These are phyloP conservation scores for Stegophylla sp. DNA, from an alignment of 2,888 invertebrate genomes.

Conservation along the genomic window DNA sequence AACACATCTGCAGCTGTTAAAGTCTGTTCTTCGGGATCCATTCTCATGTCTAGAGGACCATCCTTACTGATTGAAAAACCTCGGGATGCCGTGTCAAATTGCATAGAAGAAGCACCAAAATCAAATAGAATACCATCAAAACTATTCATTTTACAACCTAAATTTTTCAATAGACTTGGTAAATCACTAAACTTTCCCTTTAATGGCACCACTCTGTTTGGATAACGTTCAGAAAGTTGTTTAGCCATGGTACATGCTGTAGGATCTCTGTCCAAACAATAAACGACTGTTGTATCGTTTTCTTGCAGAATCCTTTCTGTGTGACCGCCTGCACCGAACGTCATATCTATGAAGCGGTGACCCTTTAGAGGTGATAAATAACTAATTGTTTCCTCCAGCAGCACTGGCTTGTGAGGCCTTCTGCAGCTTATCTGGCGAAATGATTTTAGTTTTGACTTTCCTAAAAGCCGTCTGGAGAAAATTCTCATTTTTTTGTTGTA, in stretches of 20 bases:
- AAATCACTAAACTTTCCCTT: slow-evolving; percentile 89
- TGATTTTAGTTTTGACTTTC: slow-evolving; percentile 28
- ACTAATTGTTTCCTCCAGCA: slow-evolving; percentile 75
- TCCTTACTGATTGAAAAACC: slow-evolving; percentile 87
- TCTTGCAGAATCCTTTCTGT: slow-evolving; percentile 75
- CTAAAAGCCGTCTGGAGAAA: slow-evolving; percentile 12
- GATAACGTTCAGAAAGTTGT: slow-evolving; percentile 72
- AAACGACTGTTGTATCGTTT: slow-evolving; percentile 72
- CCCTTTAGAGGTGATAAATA: slow-evolving; percentile 72
- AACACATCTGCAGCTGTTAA: slow-evolving; percentile 89
- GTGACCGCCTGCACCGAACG: slow-evolving; percentile 95
- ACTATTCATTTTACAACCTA: slow-evolving; percentile 71
- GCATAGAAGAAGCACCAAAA: slow-evolving; percentile 95
- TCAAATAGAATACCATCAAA: slow-evolving; percentile 91
- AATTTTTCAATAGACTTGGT: slow-evolving; percentile 71
- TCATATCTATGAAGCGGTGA: slow-evolving; percentile 86
- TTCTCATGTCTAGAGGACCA: slow-evolving; percentile 93
- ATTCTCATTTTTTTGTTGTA: slow-evolving; percentile 31
- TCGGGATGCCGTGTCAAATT: slow-evolving; percentile 79
- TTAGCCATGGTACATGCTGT: slow-evolving; percentile 75
- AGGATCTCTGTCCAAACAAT: slow-evolving; percentile 89
- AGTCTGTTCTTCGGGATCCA: slow-evolving; percentile 80
- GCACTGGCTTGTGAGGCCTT: slow-evolving; percentile 76
- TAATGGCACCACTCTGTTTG: slow-evolving; percentile 78
- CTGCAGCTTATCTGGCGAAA: slow-evolving; percentile 1